These are phyloP conservation scores for Limnothrissa miodon DNA, from an alignment of 2,113 vertebrate genomes.

Conservation along the genomic window DNA sequence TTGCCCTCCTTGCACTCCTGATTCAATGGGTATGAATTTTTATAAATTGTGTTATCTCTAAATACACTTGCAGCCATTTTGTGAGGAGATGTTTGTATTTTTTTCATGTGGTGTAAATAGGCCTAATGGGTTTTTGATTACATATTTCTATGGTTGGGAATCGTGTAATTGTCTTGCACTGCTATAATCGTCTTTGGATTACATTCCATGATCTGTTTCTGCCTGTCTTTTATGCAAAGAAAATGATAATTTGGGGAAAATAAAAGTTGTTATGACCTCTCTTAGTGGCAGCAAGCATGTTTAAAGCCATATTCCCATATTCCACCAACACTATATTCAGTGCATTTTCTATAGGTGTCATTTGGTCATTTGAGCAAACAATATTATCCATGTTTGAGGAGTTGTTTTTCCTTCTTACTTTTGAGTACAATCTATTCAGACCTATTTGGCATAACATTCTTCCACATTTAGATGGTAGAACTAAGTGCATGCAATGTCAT, in stretches of 20 bases:
- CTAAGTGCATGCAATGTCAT: background rate
- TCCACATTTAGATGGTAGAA: background rate
- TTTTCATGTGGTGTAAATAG: background rate
- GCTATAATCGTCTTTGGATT: background rate
- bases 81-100: background rate
- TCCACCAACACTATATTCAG: background rate
- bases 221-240: too few species aligned
- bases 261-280: too few species aligned
- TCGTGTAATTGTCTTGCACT: background rate
- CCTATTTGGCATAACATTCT: background rate
- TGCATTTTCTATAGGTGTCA: background rate
- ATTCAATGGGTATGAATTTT: background rate
- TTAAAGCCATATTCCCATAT: background rate
- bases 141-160: background rate
- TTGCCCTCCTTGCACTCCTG: background rate
- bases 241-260: background rate
- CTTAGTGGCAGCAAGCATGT: background rate
- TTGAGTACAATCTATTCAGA: background rate
- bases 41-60: background rate
- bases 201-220: background rate
- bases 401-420: background rate
- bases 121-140: too few species aligned
- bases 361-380: background rate
- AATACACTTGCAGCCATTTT: background rate
- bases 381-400: background rate